Base-by-base conservation (phyloP, 1,140 invertebrate species). In the Holcopasites calliopsidis region DNA sequence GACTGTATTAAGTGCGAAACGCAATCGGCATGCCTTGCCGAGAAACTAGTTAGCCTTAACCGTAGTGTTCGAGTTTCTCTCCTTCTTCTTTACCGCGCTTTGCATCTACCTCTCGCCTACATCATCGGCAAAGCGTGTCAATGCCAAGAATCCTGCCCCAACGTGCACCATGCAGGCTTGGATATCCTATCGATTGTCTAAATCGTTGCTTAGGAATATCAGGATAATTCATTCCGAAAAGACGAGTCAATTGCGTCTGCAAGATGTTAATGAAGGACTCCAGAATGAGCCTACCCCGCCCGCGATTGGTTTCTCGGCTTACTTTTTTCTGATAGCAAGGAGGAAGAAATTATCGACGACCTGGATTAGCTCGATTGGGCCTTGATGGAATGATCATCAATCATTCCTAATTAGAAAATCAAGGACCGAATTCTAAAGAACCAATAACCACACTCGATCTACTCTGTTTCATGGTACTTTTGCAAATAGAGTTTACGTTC, bases 21-120 rank as follows among this genome's bases (percentile, higher is more conserved):
- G 70, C 79, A 83, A 82, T 42, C 40, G 58, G 40, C 52, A 61
- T 77, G 23, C n/a, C 47, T 38, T 47, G 72, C 47, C n/a, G 35
- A 40, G 76, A 62, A 75, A 83, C 81, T 70, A 70, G 81, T 83
- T 83, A 83, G 81, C 81, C 81, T 83, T 83, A 83, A 83, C 81
- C 81, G 80, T 42, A 71, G 71, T 79, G 80, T 83, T 77, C 81
- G 81, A 83, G 66, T 83, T 82, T 83, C 76, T 35, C 38, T 82
- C 80, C 71, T 60, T 68, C 58, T 81, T 33, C n/a, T 49, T 10
- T 31, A 26, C 6, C 52, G 64, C 26, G 16, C 69, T 78, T 58
- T 66, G 61, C 69, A 2, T 73, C 69, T 49, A 31, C 76, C 66
- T 79, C 70, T 79, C 70, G 35, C 70, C 81, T 58, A 23, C 40